Evolutionary conservation across 2,113 vertebrate genomes (phyloP).

Genomic region (Misgurnus anguillicaudatus): DNA sequence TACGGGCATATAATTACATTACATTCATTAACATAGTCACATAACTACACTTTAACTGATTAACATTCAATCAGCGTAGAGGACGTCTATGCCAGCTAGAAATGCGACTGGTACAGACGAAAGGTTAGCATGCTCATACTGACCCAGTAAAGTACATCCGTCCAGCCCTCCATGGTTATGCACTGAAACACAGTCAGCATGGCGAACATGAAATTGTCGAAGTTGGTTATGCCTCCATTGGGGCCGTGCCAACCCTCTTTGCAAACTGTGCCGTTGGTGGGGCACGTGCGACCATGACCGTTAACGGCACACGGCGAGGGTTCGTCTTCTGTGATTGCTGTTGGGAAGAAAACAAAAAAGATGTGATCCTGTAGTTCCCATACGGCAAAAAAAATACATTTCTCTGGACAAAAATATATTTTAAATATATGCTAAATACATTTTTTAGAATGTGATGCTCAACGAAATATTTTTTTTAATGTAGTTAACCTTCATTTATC

Average conservation of each 20-base stretch:
- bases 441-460: no score
- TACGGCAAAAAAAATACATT: no score
- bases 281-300: constrained; percentile 92
- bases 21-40: not conserved
- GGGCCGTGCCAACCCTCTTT: constrained; percentile 95
- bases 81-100: not conserved
- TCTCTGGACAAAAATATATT: no score
- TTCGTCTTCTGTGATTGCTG: constrained; percentile 92
- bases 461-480: no score
- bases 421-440: no score
- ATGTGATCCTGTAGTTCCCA: no score
- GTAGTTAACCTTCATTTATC: no score
- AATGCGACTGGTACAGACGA: not conserved
- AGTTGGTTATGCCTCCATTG: constrained; percentile 97
- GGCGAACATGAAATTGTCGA: constrained; percentile 98
- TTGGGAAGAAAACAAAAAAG: not conserved
- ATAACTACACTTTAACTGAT: no score
- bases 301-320: constrained; percentile 95
- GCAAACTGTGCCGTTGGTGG: constrained; percentile 90
- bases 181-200: constrained; percentile 99
- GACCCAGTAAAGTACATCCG: constrained; percentile 98
- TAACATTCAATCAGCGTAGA: not conserved
- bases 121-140: constrained; percentile 47
- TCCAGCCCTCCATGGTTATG: constrained; percentile 99
- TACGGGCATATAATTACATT: not conserved